Evolutionary conservation across 2,113 vertebrate species (phyloP), one percentile per base, ranked within the genome.

Genomic region (Leiothrix lutea): DNA sequence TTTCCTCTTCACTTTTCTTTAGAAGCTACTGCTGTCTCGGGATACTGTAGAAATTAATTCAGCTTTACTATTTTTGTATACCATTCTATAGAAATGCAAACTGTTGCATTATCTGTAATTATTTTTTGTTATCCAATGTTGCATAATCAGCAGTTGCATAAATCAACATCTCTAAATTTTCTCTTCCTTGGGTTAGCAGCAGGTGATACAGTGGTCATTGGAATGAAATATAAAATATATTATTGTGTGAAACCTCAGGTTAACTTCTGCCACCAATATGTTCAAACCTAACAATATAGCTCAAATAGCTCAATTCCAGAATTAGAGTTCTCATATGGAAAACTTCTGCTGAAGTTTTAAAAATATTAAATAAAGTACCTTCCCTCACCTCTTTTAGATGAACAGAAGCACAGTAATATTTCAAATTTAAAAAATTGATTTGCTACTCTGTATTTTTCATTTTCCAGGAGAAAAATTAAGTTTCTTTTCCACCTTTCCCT

Each of bases 31-130:
- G 29, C 29, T 91, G 11, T 65, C 42, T 61, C 80, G 58, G 33
- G 82, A 62, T 88, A 80, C 36, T 62, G 22, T 65, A 75, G 75
- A 90, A 85, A 88, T 86, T 67, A 91, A 85, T 93, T 93, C 71
- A 90, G n/a, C 28, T 94, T 80, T 86, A 62, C 51, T 74, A 35
- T 75, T 94, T 95, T 84, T 80, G 25, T 40, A 61, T 60, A 57
- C 9, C 9, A 28, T 83, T 91, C 83, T 56, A 77, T 65, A 84
- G 78, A 72, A 80, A 3, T n/a, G 86, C 24, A 86, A 80, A 78
- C n/a, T 65, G 24, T 82, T 87, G 29, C 24, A 7, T 45, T 91
- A n/a, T 35, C 45, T 87, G 26, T 66, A 92, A 62, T 88, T 87
- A 60, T 58, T 86, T 88, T 81, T 84, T 75, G 31, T 36, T 83